These are phyloP conservation scores for Rhyzopertha dominica DNA, from an alignment of 1,140 invertebrate genomes.

Conservation along the genomic window DNA sequence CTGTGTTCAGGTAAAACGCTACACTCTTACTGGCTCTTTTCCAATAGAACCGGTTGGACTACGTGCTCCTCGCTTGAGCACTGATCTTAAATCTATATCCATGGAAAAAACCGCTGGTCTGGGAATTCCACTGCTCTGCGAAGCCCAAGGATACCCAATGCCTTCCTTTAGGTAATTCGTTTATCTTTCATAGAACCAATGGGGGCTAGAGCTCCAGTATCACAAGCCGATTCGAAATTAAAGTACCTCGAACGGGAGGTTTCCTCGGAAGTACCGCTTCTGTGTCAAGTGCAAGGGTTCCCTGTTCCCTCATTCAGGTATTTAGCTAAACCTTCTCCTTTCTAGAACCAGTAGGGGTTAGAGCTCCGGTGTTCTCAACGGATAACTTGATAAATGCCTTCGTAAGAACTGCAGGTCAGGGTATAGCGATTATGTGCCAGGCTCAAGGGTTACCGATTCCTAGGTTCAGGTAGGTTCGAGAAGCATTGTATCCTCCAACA, in stretches of 20 bases:
- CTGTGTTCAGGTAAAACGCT: conserved; percentile 46
- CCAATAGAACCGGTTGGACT: conserved; percentile 53
- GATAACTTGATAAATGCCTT: conserved; percentile 50
- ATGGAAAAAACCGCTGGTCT: conserved; percentile 30
- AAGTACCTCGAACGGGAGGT: conserved; percentile 48
- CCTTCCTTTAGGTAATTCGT: conserved; percentile 60
- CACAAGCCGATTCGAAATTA: conserved; percentile 57
- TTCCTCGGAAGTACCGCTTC: conserved; percentile 39
- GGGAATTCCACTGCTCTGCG: conserved; percentile 60
- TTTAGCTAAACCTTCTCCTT: conserved; percentile 13
- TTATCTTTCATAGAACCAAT: conserved; percentile 56
- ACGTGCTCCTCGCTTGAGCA: conserved; percentile 45
- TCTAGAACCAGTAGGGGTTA: conserved; percentile 61
- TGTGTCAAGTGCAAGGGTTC: conserved; percentile 56
- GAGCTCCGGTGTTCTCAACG: conserved; percentile 62
- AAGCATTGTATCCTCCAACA: too few species aligned
- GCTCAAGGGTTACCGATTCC: conserved; percentile 50
- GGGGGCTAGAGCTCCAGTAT: conserved; percentile 61
- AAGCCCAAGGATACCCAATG: conserved; percentile 71
- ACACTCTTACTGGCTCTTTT: neutral
- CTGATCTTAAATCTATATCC: conserved; percentile 49
- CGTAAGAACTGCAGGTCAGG: conserved; percentile 17
- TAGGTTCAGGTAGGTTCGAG: conserved; percentile 50
- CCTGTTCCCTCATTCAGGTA: conserved; percentile 51
- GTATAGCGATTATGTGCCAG: conserved; percentile 50